A percentile compares a stretch with the other conserved stretches of the same genome.
These are phyloP conservation scores for Loxodonta africana DNA, from an alignment of 2,113 vertebrate genomes.

Conservation along the genomic window DNA sequence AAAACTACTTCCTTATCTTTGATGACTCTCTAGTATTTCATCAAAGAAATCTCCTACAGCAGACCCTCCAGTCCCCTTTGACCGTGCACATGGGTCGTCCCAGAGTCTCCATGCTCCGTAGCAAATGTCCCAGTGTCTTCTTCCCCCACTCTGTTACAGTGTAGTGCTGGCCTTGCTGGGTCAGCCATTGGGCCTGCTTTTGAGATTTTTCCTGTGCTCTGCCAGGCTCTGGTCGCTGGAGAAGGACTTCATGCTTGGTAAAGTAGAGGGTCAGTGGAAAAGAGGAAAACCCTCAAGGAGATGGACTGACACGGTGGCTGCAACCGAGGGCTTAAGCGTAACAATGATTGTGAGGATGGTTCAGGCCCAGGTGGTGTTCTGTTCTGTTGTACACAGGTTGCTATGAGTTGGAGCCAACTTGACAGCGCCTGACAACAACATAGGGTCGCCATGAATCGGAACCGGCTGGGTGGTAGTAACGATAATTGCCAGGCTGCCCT, in stretches of 20 bases:
- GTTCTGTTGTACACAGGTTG: too few species aligned
- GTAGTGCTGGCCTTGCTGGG: not conserved
- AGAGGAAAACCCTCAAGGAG: not conserved
- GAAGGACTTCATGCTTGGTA: not conserved
- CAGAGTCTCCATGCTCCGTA: not conserved
- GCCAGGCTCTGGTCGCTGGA: not conserved
- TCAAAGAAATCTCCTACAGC: accelerated
- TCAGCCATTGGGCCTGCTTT: not conserved
- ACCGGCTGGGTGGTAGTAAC: too few species aligned
- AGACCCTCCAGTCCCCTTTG: not conserved
- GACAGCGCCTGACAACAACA: too few species aligned
- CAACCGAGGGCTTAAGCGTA: not conserved
- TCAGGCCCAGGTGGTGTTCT: not conserved
- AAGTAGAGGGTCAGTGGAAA: too few species aligned
- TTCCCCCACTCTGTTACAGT: not conserved
- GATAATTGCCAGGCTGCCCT: not conserved
- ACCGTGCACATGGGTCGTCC: not conserved
- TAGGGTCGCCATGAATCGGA: too few species aligned
- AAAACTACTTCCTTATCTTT: not conserved
- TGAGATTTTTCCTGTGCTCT: not conserved
- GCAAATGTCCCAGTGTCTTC: not conserved
- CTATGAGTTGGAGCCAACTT: too few species aligned
- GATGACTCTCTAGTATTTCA: not conserved
- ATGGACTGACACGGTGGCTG: not conserved
- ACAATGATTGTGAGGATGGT: not conserved